These are phyloP conservation scores for Nomada lathburiana DNA, from an alignment of 2,888 invertebrate genomes.

Conservation along the genomic window DNA sequence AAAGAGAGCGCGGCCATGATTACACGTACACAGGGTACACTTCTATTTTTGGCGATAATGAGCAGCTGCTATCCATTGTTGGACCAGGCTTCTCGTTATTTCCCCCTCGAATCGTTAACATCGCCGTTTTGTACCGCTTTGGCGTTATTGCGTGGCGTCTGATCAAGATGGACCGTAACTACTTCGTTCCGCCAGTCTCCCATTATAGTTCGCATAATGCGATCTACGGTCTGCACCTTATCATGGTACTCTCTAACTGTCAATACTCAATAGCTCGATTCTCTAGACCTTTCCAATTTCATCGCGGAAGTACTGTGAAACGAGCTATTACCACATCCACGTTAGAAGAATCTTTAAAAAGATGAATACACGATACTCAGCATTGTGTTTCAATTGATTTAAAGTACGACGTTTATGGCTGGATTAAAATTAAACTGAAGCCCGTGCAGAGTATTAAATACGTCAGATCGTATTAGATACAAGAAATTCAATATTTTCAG, in stretches of 20 bases:
- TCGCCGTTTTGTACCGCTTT: constrained; percentile 53
- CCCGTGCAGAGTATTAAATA: neutral
- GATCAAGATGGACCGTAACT: constrained; percentile 63
- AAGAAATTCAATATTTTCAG: too few relatives aligned
- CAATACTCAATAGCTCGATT: constrained; percentile 14
- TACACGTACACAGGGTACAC: constrained; percentile 47
- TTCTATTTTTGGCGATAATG: constrained; percentile 76
- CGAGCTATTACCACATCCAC: neutral
- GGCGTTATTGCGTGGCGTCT: constrained; percentile 59
- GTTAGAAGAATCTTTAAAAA: too few relatives aligned
- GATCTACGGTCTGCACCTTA: constrained; percentile 14
- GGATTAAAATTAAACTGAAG: too few relatives aligned
- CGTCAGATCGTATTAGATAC: too few relatives aligned
- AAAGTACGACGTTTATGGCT: too few relatives aligned
- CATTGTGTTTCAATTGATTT: too few relatives aligned
- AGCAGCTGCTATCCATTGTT: constrained; percentile 70
- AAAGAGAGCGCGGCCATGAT: constrained; percentile 44
- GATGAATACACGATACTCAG: too few relatives aligned
- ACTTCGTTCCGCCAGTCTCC: constrained; percentile 21
- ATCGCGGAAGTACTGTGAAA: constrained; percentile 7
- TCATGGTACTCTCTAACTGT: constrained; percentile 40
- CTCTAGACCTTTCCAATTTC: neutral
- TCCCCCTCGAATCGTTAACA: constrained; percentile 62
- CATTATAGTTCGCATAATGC: constrained; percentile 41
- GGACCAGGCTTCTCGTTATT: constrained; percentile 66